Evolutionary conservation across 2,797 vertebrate genomes (phyloP), one percentile per base, ranked within the genome.

Genomic region (Chromobotia macracanthus): DNA sequence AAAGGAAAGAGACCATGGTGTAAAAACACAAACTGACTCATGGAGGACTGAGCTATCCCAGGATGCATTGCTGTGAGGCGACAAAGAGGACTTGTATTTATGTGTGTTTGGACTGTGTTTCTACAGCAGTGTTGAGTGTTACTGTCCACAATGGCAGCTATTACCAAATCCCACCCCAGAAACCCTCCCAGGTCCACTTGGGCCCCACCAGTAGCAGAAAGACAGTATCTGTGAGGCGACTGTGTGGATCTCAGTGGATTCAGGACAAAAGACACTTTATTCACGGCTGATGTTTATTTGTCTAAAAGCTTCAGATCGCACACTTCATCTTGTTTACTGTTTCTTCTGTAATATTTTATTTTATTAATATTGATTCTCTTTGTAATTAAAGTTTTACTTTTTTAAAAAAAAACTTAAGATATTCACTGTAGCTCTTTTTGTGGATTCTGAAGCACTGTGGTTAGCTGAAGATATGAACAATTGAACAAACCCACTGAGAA

Each of bases 71-170:
- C 7, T 41, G 58, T 61, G 8, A 55, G 21, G 19, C 21, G 67
- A 0, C 10, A 8, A 10, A 51, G 68, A 64, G 56, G 90, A 91
- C 90, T 89, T 90, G 88, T 94, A 91, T 91, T 89, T 91, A 93
- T 91, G 83, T 86, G 89, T 88, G 86, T 89, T 84, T 90, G 60
- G 61, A 58, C 82, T 53, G 82, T 90, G 88, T 80, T 82, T 91
- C 80, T 85, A 87, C 87, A 88, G 85, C 92, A 94, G 93, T 94
- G 91, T 93, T 92, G 90, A 85, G 83, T 90, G 87, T 94, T 92
- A 91, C 93, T 93, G 90, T 94, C 92, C 93, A 92, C 86, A 90
- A 94, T 87, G 97, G 97, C 96, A 99, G 97, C 96, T 99, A 98
- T 65, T 92, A 88, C 58, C 72, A 83, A 44, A 85, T 83, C 80